Conservation (phyloP, 2,888 invertebrate genomes). For the Cabera pusaria region DNA sequence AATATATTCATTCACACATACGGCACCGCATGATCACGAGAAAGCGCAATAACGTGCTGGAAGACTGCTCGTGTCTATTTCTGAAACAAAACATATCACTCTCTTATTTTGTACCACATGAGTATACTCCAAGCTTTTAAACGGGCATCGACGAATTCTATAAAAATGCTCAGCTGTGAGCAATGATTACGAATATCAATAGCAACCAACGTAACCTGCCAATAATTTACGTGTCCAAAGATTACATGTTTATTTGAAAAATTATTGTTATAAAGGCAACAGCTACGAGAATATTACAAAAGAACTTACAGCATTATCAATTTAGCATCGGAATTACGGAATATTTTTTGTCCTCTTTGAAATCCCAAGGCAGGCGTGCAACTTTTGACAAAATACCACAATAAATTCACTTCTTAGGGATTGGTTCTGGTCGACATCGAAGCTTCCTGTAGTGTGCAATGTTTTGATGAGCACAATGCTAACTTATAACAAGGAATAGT, state of each 20-base stretch:
- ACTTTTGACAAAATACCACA: conserved; percentile 77
- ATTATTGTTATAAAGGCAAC: conserved; percentile 42
- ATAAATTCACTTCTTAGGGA: conserved; percentile 51
- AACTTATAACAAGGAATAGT: conserved; percentile 56
- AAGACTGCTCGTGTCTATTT: conserved; percentile 74
- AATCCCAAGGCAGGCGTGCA: conserved; percentile 81
- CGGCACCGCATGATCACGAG: conserved; percentile 71
- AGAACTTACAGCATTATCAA: conserved; percentile 79
- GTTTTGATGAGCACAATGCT: conserved; percentile 54
- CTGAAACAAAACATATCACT: conserved; percentile 66
- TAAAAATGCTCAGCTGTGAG: conserved; percentile 2
- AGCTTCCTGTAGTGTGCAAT: conserved; percentile 43
- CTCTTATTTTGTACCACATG: background rate
- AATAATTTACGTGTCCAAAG: conserved; percentile 35
- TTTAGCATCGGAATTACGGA: conserved; percentile 72
- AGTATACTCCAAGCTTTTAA: background rate
- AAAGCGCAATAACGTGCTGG: conserved; percentile 67
- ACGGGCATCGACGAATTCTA: conserved; percentile 18
- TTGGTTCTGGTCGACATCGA: conserved; percentile 45
- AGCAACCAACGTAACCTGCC: conserved; percentile 46
- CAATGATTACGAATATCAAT: conserved; percentile 17
- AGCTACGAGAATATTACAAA: no score
- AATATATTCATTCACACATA: conserved; percentile 56
- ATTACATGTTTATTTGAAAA: conserved; percentile 15
- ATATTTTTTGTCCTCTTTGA: conserved; percentile 78